These are phyloP conservation scores for Meda fulgida DNA, from an alignment of 2,797 vertebrate species.

Conservation along the genomic window DNA sequence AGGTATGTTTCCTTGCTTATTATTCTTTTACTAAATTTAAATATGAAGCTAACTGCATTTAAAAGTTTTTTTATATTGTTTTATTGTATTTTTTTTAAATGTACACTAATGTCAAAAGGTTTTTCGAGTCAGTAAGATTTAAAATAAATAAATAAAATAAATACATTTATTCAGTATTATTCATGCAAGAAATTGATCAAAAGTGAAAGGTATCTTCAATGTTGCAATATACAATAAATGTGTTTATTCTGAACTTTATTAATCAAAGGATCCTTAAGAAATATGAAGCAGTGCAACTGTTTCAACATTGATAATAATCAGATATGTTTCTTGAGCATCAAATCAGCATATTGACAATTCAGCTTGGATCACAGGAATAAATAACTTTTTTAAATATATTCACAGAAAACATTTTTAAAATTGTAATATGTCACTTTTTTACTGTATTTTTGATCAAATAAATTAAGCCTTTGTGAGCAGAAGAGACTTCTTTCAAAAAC, in stretches of 20 bases:
- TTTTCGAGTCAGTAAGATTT: background rate
- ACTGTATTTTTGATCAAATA: background rate
- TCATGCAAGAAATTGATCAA: background rate
- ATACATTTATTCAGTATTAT: background rate
- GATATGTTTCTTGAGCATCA: background rate
- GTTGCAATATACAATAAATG: background rate
- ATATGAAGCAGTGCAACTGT: background rate
- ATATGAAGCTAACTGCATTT: background rate
- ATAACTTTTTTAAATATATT: background rate
- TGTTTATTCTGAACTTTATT: background rate
- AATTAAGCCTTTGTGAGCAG: background rate
- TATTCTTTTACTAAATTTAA: background rate
- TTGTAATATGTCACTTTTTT: background rate
- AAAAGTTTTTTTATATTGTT: background rate
- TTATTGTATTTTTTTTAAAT: background rate
- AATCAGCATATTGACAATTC: background rate
- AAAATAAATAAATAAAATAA: no score
- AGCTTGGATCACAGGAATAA: background rate
- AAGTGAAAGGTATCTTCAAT: background rate
- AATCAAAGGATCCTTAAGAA: background rate
- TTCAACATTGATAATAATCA: background rate
- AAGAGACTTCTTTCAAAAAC: background rate
- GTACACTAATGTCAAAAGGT: background rate
- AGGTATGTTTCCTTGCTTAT: slow-evolving; percentile 75
- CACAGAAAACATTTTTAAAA: background rate